Evolutionary conservation across 1,140 invertebrate species (phyloP), one percentile per base, ranked within the genome.

Genomic region (Steinernema feltiae): DNA sequence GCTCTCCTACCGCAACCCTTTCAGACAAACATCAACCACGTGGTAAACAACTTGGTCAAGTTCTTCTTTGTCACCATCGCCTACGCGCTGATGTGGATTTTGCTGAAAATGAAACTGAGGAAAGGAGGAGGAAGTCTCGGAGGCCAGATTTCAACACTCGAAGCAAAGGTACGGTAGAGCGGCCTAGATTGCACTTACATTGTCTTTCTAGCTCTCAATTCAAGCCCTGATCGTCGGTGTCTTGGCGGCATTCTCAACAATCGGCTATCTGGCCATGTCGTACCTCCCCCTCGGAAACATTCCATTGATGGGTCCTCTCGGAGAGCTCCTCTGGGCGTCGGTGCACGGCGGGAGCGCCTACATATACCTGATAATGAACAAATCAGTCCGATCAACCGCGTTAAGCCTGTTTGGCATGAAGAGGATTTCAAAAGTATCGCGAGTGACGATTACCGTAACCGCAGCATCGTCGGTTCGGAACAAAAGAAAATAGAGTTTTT

Each of bases 11-110:
- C 7, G 7, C n/a, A n/a, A n/a, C n/a, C n/a, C n/a, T n/a, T 41
- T 41, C 18, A 41, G 24, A 63, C 53, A 63, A 63, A 63, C 53
- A 63, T 63, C 12, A 63, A 63, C 24, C 53, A 63, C 53, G 53
- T 63, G 7, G 12, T 12, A 3, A 63, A 63, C 53, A 63, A 63
- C 24, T 21, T 63, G 53, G 12, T 63, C 53, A 63, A 63, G 24
- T 63, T 63, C 53, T 27, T 63, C 53, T 63, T 63, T 27, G 53
- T 63, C 53, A 63, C 53, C 3, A 63, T 63, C 24, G 7, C 53
- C 12, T 63, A 63, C 53, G 53, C 15, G 3, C 15, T 63, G 7
- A 63, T 63, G 53, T 63, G 53, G 53, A 21, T 63, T 27, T 21
- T 63, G 53, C 53, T 63, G 12, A 63, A 63, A 27, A 63, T 63